phyloP scores from a whole-genome alignment of 2,113 vertebrate genomes.

The Larimichthys polyactis region DNA sequence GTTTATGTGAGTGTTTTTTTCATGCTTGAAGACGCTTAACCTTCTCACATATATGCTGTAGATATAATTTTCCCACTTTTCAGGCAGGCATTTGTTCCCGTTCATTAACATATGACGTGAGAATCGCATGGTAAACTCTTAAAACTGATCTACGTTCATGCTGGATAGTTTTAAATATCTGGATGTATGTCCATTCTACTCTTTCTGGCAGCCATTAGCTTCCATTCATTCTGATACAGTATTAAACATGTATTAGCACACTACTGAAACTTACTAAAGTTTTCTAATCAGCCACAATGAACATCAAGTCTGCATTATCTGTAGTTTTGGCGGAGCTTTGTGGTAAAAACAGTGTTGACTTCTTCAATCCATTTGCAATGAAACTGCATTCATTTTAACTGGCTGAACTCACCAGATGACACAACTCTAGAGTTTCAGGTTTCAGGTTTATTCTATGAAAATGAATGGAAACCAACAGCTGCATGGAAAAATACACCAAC shows the following conservation, averaged over 20 bases:
- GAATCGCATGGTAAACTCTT: neutral
- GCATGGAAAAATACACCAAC: neutral
- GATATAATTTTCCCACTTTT: neutral
- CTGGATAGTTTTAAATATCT: neutral
- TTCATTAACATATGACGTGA: slow-evolving; percentile 9
- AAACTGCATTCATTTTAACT: neutral
- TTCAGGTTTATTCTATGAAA: neutral
- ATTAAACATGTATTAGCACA: neutral
- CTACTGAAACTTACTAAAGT: neutral
- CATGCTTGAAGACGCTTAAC: neutral
- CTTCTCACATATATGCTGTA: slow-evolving; percentile 5
- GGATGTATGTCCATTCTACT: neutral
- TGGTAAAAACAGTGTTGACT: neutral
- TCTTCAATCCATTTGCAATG: neutral
- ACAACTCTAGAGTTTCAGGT: slow-evolving; percentile 1
- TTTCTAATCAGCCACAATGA: neutral
- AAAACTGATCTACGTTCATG: neutral
- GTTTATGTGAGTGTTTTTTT: neutral
- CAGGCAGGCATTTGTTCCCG: neutral
- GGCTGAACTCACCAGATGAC: neutral
- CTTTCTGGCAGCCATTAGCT: neutral
- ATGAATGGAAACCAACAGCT: neutral
- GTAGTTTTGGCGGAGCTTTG: neutral
- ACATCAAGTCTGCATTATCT: neutral
- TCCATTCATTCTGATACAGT: neutral